A percentile compares a stretch with the other conserved stretches of the same genome.
Evolutionary conservation across 2,888 invertebrate genomes (phyloP).

Genomic region (Andrena bucephala): DNA sequence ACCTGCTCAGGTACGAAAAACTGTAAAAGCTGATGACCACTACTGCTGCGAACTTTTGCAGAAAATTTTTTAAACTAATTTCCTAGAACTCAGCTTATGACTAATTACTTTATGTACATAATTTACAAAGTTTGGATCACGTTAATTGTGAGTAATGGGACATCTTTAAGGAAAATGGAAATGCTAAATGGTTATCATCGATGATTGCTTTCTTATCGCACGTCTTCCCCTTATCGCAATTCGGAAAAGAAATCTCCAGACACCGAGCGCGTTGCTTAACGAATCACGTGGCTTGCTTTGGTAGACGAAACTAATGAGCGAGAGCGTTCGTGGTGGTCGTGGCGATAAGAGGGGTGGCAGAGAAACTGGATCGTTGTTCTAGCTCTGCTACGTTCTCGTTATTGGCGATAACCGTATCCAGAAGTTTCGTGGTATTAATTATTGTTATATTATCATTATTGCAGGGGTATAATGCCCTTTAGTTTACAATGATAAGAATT

Average conservation of each 20-base stretch:
- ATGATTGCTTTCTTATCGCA: background rate
- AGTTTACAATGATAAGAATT: too few species aligned
- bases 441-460: background rate
- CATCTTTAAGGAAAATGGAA: background rate
- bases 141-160: too few species aligned
- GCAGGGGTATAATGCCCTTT: too few species aligned
- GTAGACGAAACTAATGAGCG: constrained; percentile 57
- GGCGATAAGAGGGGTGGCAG: constrained; percentile 42
- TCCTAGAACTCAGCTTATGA: too few species aligned
- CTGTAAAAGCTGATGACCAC: background rate
- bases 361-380: constrained; percentile 35
- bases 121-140: too few species aligned
- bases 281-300: constrained; percentile 55
- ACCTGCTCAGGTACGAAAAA: constrained; percentile 46
- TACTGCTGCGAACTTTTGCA: background rate
- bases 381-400: background rate
- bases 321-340: constrained; percentile 56
- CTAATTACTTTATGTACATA: too few species aligned
- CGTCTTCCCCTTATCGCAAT: constrained; percentile 5
- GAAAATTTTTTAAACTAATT: too few species aligned
- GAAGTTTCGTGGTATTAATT: background rate
- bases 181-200: background rate
- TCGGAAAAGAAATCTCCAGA: constrained; percentile 9
- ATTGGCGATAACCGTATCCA: constrained; percentile 9
- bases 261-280: background rate